Evolutionary conservation across 2,797 vertebrate genomes (phyloP), one percentile per base, ranked within the genome.

Genomic region (Choloepus didactylus): DNA sequence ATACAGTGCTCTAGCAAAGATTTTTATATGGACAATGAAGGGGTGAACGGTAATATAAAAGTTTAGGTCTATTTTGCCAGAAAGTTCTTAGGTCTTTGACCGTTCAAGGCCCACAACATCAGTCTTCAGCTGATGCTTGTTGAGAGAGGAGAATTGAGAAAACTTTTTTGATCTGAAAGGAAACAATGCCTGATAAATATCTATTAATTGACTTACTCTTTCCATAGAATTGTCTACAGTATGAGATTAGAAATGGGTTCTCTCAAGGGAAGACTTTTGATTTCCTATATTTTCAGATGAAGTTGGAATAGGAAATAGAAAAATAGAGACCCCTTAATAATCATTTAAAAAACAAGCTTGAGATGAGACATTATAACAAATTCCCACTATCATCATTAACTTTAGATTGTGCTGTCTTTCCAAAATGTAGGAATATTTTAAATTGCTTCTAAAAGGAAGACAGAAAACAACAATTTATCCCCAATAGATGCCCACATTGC

Each of bases 111-210:
- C 41, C 7, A 73, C 11, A 80, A 38, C 1, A 2, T 56, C 46
- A 56, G 27, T 76, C 31, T 94, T 94, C 46, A 93, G 10, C 18
- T 82, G 41, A 87, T 64, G 19, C 25, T 90, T 80, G 8, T 46
- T 95, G 77, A 73, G 23, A 92, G 29, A 94, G 19, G 56, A 87
- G 21, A 93, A 44, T 70, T 83, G 64, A 94, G 16, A 16, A 81
- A 91, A n/a, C 4, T 38, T 76, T 80, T 49, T 85, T 54, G 35
- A 72, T 85, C 38, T 79, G 92, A 96, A 96, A 66, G 25, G 7
- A 64, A 75, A 51, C 15, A 69, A 2, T 25, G 9, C 69, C 86
- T 69, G 38, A 90, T 59, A 85, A 85, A 82, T 95, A 83, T 72
- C 25, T 19, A 73, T 60, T 73, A 83, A 72, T 27, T 93, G 19